These are phyloP conservation scores for Lycodopsis pacificus DNA, from an alignment of 2,797 vertebrate genomes.

Conservation along the genomic window DNA sequence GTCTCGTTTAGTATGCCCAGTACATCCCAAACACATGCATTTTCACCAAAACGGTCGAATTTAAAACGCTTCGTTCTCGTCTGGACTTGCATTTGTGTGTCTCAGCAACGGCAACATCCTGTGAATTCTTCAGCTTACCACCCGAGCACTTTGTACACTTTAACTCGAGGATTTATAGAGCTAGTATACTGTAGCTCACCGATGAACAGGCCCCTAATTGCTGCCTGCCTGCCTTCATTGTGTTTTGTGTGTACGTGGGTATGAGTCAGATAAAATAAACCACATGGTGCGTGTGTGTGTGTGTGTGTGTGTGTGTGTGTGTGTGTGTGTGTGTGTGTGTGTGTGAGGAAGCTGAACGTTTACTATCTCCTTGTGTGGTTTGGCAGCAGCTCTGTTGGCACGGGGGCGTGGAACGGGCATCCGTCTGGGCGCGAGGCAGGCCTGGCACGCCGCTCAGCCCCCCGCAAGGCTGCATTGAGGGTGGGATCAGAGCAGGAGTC, in stretches of 20 bases:
- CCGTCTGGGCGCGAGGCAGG: constrained; percentile 78
- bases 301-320: constrained; percentile 57
- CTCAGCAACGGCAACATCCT: constrained; percentile 44
- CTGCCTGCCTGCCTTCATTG: constrained; percentile 65
- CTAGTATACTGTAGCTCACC: constrained; percentile 60
- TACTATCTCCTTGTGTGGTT: constrained; percentile 86
- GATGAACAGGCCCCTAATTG: constrained; percentile 78
- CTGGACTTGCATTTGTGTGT: neutral
- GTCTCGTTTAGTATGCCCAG: neutral
- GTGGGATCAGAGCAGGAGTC: constrained; percentile 71
- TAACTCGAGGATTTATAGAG: constrained; percentile 69
- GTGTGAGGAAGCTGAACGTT: constrained; percentile 72
- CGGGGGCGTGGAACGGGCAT: constrained; percentile 77
- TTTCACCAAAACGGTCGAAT: neutral
- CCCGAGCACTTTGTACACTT: constrained; percentile 43
- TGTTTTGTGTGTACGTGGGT: constrained; percentile 61
- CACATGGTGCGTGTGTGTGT: constrained; percentile 63
- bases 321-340: constrained; percentile 55
- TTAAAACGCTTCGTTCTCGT: neutral
- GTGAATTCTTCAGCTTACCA: constrained; percentile 50
- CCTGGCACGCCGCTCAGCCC: constrained; percentile 73
- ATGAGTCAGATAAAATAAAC: constrained; percentile 75
- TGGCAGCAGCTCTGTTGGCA: constrained; percentile 74
- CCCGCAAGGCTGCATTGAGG: constrained; percentile 68
- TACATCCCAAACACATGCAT: neutral